A percentile compares a stretch with the other conserved stretches of the same genome.
These are phyloP conservation scores for Euschistus heros DNA, from an alignment of 1,140 invertebrate genomes.

Conservation along the genomic window DNA sequence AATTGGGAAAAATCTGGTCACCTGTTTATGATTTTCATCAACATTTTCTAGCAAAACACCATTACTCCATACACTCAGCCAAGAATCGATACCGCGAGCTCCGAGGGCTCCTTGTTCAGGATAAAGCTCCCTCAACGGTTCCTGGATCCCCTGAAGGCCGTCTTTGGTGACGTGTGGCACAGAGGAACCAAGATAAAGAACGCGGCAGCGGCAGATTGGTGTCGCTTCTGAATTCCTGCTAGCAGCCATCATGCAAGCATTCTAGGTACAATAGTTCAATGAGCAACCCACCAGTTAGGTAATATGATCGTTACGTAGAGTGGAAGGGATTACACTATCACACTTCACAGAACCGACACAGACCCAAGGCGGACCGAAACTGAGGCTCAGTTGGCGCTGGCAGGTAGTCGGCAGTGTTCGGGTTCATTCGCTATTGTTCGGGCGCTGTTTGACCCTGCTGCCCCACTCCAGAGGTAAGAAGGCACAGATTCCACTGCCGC, in stretches of 20 bases:
- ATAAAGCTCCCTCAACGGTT: constrained; percentile 91
- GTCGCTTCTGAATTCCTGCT: constrained; percentile 49
- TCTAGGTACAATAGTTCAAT: background rate
- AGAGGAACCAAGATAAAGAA: constrained; percentile 94
- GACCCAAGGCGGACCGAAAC: no score
- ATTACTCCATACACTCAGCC: constrained; percentile 94
- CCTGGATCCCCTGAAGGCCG: constrained; percentile 93
- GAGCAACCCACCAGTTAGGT: no score
- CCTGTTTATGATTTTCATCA: constrained; percentile 86
- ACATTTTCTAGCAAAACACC: constrained; percentile 93
- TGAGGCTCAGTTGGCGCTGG: no score
- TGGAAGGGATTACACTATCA: no score
- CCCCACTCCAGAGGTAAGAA: no score
- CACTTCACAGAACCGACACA: no score
- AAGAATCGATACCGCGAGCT: constrained; percentile 89
- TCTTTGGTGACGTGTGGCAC: constrained; percentile 97
- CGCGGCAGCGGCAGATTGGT: constrained; percentile 88
- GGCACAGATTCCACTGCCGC: no score
- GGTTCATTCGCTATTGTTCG: no score
- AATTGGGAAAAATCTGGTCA: constrained; percentile 95
- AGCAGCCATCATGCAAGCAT: constrained; percentile 23
- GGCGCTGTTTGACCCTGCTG: no score
- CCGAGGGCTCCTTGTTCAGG: constrained; percentile 77
- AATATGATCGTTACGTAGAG: no score
- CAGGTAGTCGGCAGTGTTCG: no score